These are phyloP conservation scores for Piscicola geometra DNA, from an alignment of 2,888 invertebrate species.

Conservation along the genomic window DNA sequence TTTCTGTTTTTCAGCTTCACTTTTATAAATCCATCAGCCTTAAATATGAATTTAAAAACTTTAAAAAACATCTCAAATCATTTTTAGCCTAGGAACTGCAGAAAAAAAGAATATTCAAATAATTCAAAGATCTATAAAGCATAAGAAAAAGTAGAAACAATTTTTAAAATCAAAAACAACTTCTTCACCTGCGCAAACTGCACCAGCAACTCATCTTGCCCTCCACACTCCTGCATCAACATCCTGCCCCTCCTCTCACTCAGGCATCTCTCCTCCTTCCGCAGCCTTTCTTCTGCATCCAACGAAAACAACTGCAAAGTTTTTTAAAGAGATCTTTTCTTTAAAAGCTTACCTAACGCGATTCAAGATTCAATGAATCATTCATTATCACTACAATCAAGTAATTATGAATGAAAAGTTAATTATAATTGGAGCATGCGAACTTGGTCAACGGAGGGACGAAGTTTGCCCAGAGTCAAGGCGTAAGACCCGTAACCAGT, in stretches of 20 bases:
- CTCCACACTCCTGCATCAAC: background rate
- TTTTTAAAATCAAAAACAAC: background rate
- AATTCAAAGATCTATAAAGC: no score
- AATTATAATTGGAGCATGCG: background rate
- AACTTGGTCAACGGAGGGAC: background rate
- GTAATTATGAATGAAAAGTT: background rate
- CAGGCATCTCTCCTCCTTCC: slow-evolving; percentile 23
- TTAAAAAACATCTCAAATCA: no score
- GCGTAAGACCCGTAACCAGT: background rate
- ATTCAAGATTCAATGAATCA: slow-evolving; percentile 8
- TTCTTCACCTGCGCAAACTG: background rate
- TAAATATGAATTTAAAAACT: no score
- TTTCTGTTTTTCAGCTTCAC: no score
- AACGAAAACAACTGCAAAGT: slow-evolving; percentile 30
- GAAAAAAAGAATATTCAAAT: no score
- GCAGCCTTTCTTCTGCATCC: background rate
- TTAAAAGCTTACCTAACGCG: background rate
- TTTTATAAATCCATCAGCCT: no score
- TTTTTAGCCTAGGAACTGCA: no score
- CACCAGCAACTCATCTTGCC: background rate
- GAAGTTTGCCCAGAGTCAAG: background rate
- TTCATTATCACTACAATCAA: background rate
- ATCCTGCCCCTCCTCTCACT: no score
- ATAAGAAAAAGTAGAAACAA: background rate
- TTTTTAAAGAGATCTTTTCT: no score